Evolutionary conservation across 2,797 vertebrate species (phyloP).

Genomic region (Adelosebastes latens): DNA sequence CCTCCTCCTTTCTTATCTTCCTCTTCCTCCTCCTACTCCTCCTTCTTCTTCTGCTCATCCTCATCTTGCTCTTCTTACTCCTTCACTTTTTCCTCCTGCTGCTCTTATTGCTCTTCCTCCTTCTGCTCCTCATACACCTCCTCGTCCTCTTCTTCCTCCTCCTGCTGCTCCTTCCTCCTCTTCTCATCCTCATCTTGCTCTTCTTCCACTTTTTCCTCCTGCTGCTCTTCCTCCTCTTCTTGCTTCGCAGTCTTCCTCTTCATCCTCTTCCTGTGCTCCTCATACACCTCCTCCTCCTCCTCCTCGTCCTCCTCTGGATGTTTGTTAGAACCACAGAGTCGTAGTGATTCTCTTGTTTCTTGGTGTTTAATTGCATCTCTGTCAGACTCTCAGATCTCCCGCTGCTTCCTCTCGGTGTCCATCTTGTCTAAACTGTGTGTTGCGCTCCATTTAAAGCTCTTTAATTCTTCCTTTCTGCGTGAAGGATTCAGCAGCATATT

Average conservation of each 20-base stretch:
- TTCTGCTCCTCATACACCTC: too few species aligned
- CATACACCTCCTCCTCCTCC: background rate
- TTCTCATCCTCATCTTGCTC: too few species aligned
- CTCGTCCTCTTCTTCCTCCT: too few species aligned
- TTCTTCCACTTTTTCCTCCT: too few species aligned
- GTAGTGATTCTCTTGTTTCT: background rate
- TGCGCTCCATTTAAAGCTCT: conserved; percentile 10
- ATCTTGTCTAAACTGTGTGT: background rate
- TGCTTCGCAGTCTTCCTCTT: background rate
- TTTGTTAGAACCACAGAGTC: background rate
- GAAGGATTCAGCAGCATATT: conserved; percentile 37
- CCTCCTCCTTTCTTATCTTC: too few species aligned
- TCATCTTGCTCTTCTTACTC: background rate
- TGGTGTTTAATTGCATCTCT: background rate
- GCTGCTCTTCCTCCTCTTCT: background rate
- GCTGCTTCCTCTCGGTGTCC: background rate
- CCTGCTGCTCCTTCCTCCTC: too few species aligned
- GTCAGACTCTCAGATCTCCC: background rate
- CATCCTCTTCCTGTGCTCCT: background rate
- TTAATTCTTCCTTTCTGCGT: conserved; percentile 19
- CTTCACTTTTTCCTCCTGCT: background rate
- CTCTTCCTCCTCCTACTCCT: background rate
- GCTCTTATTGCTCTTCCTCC: too few species aligned
- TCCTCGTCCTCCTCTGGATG: background rate
- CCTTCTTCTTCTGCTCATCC: too few species aligned